Conservation (phyloP, 2,888 invertebrate genomes). For the Artemia sinica region DNA sequence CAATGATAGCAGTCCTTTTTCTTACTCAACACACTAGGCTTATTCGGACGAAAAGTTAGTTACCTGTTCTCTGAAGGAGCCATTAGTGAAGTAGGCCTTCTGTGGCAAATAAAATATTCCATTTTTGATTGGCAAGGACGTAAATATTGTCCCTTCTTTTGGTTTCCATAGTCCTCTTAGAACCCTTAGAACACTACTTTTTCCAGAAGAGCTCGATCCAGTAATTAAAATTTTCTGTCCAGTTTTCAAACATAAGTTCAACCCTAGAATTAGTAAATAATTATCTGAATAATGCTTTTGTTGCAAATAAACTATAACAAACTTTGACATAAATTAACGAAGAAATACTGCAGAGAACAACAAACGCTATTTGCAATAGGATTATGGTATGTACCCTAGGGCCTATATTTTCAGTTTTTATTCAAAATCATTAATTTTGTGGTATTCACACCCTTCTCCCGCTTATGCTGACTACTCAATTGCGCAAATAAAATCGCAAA, state of each 20-base stretch:
- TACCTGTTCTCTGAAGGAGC: constrained; percentile 38
- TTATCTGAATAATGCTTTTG: too few species aligned
- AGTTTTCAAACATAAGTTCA: constrained; percentile 33
- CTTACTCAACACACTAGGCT: neutral
- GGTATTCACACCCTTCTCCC: too few species aligned
- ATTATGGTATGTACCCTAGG: too few species aligned
- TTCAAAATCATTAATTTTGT: too few species aligned
- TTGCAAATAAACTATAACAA: too few species aligned
- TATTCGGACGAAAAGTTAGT: constrained; percentile 25
- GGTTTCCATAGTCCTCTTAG: constrained; percentile 39
- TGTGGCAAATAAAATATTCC: constrained; percentile 39
- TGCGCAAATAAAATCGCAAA: too few species aligned
- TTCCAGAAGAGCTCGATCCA: constrained; percentile 40
- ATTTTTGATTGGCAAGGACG: constrained; percentile 28
- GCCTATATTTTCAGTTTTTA: too few species aligned
- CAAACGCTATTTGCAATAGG: too few species aligned
- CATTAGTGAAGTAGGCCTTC: constrained; percentile 39
- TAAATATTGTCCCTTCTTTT: constrained; percentile 26
- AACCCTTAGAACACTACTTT: constrained; percentile 39
- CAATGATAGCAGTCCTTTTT: too few species aligned
- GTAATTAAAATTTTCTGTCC: constrained; percentile 38
- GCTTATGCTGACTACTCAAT: too few species aligned
- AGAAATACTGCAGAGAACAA: too few species aligned
- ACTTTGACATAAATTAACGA: too few species aligned
- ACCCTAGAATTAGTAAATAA: constrained; percentile 29